These are phyloP conservation scores for Aporophyla nigra DNA, from an alignment of 2,888 invertebrate species.

Conservation along the genomic window DNA sequence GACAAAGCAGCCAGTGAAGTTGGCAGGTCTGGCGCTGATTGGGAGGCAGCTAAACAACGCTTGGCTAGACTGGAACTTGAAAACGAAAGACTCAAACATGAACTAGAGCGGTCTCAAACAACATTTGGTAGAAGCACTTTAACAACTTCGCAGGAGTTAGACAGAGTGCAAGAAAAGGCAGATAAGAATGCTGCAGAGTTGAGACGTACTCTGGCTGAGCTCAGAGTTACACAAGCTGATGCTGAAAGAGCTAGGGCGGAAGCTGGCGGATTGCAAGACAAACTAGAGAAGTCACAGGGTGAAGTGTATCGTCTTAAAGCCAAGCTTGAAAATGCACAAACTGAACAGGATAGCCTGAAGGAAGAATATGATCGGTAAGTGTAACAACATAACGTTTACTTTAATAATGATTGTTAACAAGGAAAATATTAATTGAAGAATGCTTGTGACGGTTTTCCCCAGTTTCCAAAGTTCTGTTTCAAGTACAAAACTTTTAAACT, in stretches of 20 bases:
- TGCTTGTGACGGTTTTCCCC: slow-evolving; percentile 13
- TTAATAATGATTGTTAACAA: slow-evolving; percentile 3
- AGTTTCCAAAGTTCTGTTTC: slow-evolving; percentile 31
- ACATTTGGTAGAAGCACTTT: slow-evolving; percentile 96
- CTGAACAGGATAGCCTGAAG: slow-evolving; percentile 97
- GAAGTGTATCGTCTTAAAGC: slow-evolving; percentile 98
- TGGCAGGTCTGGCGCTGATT: slow-evolving; percentile 96
- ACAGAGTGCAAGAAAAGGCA: slow-evolving; percentile 95
- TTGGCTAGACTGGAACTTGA: slow-evolving; percentile 96
- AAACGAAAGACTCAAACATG: slow-evolving; percentile 96
- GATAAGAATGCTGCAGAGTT: slow-evolving; percentile 96
- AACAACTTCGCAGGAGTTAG: slow-evolving; percentile 95
- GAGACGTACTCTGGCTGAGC: slow-evolving; percentile 96
- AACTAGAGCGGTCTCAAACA: slow-evolving; percentile 95
- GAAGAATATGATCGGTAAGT: slow-evolving; percentile 96
- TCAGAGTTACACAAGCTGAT: slow-evolving; percentile 97
- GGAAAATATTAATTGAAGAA: slow-evolving; percentile 5
- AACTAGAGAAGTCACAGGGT: slow-evolving; percentile 98
- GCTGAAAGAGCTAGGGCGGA: slow-evolving; percentile 96
- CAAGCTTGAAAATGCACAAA: slow-evolving; percentile 98
- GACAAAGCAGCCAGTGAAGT: slow-evolving; percentile 98
- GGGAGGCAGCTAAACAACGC: slow-evolving; percentile 96
- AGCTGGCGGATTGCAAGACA: slow-evolving; percentile 96
- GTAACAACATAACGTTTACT: neutral
- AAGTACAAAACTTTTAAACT: slow-evolving; percentile 1